A percentile compares a stretch with the other conserved stretches of the same genome.
phyloP scores from a whole-genome alignment of 2,888 invertebrate genomes.

The Ophonus ardosiacus region DNA sequence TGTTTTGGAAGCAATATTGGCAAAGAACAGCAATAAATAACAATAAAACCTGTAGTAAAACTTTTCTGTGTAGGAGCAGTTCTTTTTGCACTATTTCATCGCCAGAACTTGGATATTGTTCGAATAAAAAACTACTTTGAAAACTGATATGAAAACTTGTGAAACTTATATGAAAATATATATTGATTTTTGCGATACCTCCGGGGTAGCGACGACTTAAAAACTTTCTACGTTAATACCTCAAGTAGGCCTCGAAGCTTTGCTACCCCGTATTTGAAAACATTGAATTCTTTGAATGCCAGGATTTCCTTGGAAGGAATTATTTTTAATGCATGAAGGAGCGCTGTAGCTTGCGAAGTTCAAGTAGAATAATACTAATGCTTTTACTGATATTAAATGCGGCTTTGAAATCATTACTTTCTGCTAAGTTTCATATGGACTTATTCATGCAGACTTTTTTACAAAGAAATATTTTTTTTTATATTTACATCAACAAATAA shows the following conservation, averaged over 20 bases:
- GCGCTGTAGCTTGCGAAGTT: conserved; percentile 21
- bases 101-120: conserved; percentile 22
- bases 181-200: conserved; percentile 44
- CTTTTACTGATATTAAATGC: conserved; percentile 41
- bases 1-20: conserved; percentile 1
- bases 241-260: background rate
- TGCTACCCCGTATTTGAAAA: conserved; percentile 24
- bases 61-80: conserved; percentile 7
- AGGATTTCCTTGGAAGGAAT: conserved; percentile 42
- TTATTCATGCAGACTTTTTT: conserved; percentile 6
- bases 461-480: background rate
- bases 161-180: conserved; percentile 52
- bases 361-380: conserved; percentile 38
- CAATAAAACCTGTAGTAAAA: conserved; percentile 3
- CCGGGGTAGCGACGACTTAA: conserved; percentile 4
- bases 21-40: conserved; percentile 9
- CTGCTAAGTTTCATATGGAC: background rate
- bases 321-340: conserved; percentile 44
- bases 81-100: conserved; percentile 9
- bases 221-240: conserved; percentile 51
- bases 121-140: conserved; percentile 43
- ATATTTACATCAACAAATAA: background rate
- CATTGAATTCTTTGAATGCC: conserved; percentile 18
- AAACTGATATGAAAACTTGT: conserved; percentile 47
- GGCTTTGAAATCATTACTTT: conserved; percentile 45